Evolutionary conservation across 2,113 vertebrate species (phyloP).

Genomic region (Eclectus roratus): DNA sequence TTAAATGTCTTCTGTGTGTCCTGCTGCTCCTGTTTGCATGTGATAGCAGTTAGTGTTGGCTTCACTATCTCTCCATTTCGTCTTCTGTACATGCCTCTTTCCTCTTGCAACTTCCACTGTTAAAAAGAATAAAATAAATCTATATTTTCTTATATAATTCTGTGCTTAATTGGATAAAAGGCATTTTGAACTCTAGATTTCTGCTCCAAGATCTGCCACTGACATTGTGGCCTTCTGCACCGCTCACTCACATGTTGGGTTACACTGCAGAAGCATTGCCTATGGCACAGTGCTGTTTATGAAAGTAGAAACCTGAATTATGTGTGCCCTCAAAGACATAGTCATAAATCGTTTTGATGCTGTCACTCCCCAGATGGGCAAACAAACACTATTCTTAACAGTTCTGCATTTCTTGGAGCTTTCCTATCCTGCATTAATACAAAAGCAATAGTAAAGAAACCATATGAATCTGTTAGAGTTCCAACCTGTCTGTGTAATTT

Average conservation of each 20-base stretch:
- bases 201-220: neutral
- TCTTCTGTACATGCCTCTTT: neutral
- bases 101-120: neutral
- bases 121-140: neutral
- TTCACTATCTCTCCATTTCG: neutral
- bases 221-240: neutral
- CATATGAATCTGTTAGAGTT: neutral
- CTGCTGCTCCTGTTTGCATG: constrained; percentile 1
- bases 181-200: neutral
- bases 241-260: neutral
- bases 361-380: neutral
- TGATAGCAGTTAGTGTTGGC: neutral
- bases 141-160: neutral
- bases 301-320: neutral
- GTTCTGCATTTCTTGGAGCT: neutral
- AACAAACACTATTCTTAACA: neutral
- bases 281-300: neutral
- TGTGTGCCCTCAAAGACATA: neutral
- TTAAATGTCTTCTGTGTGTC: constrained; percentile 49
- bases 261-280: neutral
- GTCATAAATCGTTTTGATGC: neutral
- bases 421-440: neutral
- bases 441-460: neutral
- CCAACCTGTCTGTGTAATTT: neutral
- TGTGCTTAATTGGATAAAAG: neutral